Conservation (phyloP, 2,113 vertebrate genomes). For the Jaculus jaculus region DNA sequence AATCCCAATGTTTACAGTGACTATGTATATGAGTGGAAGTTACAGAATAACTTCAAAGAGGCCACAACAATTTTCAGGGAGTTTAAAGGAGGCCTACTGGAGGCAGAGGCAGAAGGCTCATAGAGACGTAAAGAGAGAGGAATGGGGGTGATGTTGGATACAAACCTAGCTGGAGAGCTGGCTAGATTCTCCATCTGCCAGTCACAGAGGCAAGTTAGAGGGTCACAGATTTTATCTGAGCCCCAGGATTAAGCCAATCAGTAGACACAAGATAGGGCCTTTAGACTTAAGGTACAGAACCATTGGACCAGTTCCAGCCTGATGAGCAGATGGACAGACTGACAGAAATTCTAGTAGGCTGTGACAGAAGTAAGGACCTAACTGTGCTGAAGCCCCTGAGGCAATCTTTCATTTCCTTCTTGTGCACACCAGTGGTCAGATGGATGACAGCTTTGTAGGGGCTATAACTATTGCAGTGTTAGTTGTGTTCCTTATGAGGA, state of each 20-base stretch:
- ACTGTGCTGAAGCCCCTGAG: background rate
- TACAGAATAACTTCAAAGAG: background rate
- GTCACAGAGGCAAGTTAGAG: background rate
- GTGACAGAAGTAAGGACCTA: background rate
- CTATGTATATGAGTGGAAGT: background rate
- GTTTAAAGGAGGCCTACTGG: background rate
- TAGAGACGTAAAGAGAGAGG: background rate
- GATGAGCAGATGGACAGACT: background rate
- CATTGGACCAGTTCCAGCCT: background rate
- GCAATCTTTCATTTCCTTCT: background rate
- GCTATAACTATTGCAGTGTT: background rate
- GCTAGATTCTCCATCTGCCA: background rate
- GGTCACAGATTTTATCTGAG: background rate
- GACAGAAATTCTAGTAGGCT: background rate
- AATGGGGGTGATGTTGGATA: background rate
- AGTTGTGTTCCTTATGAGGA: background rate
- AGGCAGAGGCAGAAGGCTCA: background rate
- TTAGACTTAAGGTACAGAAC: background rate
- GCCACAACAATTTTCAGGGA: background rate
- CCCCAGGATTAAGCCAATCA: too few relatives aligned
- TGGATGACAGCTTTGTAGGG: too few relatives aligned
- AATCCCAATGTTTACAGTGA: background rate
- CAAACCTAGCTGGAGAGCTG: too few relatives aligned
- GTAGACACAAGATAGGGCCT: background rate
- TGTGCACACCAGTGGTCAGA: background rate